Conservation (phyloP, 2,888 invertebrate genomes). For the Amitus sp. region DNA sequence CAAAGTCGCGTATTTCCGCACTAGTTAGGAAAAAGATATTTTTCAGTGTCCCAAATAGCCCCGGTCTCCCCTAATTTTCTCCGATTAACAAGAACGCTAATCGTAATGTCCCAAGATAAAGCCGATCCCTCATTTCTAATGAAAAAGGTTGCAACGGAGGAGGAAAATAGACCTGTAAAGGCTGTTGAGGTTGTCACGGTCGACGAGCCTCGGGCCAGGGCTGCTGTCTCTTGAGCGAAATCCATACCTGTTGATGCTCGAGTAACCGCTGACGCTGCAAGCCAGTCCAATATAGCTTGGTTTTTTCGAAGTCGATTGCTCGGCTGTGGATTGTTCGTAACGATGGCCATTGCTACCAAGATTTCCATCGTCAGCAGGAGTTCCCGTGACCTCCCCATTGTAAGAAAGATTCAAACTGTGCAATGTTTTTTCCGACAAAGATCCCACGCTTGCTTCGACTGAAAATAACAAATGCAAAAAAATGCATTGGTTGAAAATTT, state of each 20-base stretch:
- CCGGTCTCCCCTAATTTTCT: no score
- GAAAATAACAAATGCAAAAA: neutral
- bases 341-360: slow-evolving; percentile 50
- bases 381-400: slow-evolving; percentile 58
- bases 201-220: slow-evolving; percentile 60
- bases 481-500: no score
- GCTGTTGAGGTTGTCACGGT: slow-evolving; percentile 60
- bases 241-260: slow-evolving; percentile 81
- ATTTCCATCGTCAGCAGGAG: slow-evolving; percentile 42
- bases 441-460: slow-evolving; percentile 68
- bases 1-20: no score
- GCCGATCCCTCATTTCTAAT: no score
- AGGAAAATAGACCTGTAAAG: slow-evolving; percentile 54
- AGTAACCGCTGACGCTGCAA: slow-evolving; percentile 91
- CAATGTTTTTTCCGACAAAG: slow-evolving; percentile 65
- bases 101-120: no score
- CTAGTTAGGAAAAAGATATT: no score
- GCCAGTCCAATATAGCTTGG: slow-evolving; percentile 91
- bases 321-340: slow-evolving; percentile 41
- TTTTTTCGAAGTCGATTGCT: slow-evolving; percentile 70
- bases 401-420: slow-evolving; percentile 67
- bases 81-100: no score
- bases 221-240: slow-evolving; percentile 64
- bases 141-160: no score
- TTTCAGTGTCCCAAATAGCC: no score